Conservation (phyloP, 2,113 vertebrate species). For the Oncorhynchus mykiss region DNA sequence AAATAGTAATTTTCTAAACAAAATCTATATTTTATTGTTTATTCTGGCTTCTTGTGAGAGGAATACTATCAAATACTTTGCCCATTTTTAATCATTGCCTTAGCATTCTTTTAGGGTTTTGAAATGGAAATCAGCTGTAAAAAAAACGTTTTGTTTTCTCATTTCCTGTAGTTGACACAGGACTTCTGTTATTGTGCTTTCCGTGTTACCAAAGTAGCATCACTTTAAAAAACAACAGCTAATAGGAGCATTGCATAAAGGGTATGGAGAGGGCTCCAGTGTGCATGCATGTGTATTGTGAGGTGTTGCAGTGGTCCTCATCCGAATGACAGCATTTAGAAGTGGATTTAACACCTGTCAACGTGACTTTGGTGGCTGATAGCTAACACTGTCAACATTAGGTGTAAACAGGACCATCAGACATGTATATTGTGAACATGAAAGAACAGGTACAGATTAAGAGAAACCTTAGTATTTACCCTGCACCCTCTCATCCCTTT, state of each 20-base stretch:
- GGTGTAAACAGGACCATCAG: constrained; percentile 43
- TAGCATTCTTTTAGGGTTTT: background rate
- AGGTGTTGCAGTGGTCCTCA: background rate
- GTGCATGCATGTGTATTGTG: background rate
- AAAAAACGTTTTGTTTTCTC: background rate
- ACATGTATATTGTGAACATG: constrained; percentile 63
- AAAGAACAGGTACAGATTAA: constrained; percentile 10
- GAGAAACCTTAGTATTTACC: background rate
- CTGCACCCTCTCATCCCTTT: background rate
- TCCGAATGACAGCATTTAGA: background rate
- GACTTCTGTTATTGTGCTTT: background rate
- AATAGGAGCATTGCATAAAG: too few species aligned
- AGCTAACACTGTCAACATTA: background rate
- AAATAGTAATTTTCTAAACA: constrained; percentile 90
- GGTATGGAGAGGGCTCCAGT: too few species aligned
- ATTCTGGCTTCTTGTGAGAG: background rate
- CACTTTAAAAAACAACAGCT: too few species aligned
- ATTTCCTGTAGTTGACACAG: background rate
- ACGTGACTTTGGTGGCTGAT: background rate
- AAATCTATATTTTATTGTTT: constrained; percentile 48
- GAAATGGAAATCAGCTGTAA: background rate
- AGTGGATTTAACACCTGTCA: background rate
- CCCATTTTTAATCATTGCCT: background rate
- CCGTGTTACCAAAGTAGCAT: background rate
- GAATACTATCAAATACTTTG: background rate